A percentile compares a stretch with the other conserved stretches of the same genome.
phyloP scores from a whole-genome alignment of 2,888 invertebrate genomes.

The Entomobrya proxima region DNA sequence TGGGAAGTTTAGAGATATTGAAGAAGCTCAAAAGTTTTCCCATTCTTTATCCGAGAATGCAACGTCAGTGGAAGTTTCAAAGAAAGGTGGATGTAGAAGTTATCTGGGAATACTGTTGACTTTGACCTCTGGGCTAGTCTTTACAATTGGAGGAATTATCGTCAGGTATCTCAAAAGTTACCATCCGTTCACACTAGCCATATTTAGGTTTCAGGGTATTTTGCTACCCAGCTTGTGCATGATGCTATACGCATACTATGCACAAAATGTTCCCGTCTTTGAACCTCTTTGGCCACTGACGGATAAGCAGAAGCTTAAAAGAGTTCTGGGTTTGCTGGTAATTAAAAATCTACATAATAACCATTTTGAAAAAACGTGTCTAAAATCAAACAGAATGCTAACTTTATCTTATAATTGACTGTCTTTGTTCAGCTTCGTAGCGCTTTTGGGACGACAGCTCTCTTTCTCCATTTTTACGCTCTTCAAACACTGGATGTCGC shows the following conservation, averaged over 20 bases:
- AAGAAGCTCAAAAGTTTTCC: background rate
- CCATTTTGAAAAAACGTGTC: background rate
- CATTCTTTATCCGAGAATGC: background rate
- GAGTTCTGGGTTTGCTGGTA: conserved; percentile 65
- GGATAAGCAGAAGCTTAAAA: conserved; percentile 49
- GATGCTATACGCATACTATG: conserved; percentile 43
- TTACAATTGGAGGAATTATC: conserved; percentile 70
- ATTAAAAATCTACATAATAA: too few species aligned
- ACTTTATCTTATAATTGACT: background rate
- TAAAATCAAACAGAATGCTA: background rate
- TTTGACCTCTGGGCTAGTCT: conserved; percentile 67
- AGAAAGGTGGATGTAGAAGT: conserved; percentile 43
- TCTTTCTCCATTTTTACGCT: conserved; percentile 66
- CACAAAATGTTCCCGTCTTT: conserved; percentile 50
- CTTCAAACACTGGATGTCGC: conserved; percentile 50
- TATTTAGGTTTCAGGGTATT: conserved; percentile 74
- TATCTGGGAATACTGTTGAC: conserved; percentile 71
- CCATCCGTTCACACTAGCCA: conserved; percentile 71
- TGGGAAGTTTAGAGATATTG: background rate
- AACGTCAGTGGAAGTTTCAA: background rate
- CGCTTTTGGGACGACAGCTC: conserved; percentile 45
- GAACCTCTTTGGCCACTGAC: conserved; percentile 62
- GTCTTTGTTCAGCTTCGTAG: conserved; percentile 35
- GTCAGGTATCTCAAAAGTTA: conserved; percentile 70
- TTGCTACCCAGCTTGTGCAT: conserved; percentile 68